A percentile compares a stretch with the other conserved stretches of the same genome.
Evolutionary conservation across 2,888 invertebrate genomes (phyloP).

Genomic region (Unio pictorum): DNA sequence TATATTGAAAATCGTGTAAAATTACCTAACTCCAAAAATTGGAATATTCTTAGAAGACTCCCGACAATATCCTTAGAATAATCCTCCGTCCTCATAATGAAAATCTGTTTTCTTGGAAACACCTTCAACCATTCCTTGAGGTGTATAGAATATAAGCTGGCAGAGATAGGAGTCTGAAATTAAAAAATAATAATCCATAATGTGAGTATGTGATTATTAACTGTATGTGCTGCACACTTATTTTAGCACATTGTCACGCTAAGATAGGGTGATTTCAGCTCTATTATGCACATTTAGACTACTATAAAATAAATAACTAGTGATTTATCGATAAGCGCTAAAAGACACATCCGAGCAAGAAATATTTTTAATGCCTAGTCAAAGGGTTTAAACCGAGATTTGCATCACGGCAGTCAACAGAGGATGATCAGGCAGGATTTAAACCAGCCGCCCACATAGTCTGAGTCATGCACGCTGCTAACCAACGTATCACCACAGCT

Average conservation of each 20-base stretch:
- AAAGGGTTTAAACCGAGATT: too few relatives aligned
- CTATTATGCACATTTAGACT: too few relatives aligned
- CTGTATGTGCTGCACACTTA: background rate
- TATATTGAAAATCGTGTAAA: background rate
- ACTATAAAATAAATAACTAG: too few relatives aligned
- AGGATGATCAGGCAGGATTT: too few relatives aligned
- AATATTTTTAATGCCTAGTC: too few relatives aligned
- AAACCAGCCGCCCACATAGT: too few relatives aligned
- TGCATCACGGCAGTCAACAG: too few relatives aligned
- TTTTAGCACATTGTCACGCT: background rate
- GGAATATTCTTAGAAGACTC: conserved; percentile 31
- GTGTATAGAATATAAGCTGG: conserved; percentile 45
- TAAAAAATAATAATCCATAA: background rate
- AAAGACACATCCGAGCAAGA: too few relatives aligned
- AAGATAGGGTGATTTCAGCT: background rate
- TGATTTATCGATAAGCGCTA: too few relatives aligned
- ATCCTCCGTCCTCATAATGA: conserved; percentile 44
- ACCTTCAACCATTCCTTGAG: conserved; percentile 49
- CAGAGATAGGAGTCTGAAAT: conserved; percentile 41
- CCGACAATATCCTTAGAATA: conserved; percentile 27
- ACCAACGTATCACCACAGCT: too few relatives aligned
- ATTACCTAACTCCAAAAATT: conserved; percentile 38
- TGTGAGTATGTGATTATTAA: background rate
- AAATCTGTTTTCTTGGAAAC: conserved; percentile 45
- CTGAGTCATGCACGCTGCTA: too few relatives aligned